These are phyloP conservation scores for Dermolepida albohirtum DNA, from an alignment of 2,888 invertebrate species.

Conservation along the genomic window DNA sequence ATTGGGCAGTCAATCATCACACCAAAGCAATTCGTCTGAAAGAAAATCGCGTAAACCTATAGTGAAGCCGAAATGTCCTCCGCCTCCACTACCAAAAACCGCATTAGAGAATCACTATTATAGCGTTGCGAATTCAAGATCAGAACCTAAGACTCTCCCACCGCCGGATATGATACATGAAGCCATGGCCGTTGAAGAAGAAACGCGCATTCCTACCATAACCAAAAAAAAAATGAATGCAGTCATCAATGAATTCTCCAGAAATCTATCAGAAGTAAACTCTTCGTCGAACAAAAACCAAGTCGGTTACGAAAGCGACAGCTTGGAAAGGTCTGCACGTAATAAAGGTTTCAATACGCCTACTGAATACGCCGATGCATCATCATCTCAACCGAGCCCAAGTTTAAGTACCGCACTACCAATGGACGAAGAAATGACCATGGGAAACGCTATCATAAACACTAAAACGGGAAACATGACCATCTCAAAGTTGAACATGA, in stretches of 20 bases:
- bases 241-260: slow-evolving; percentile 66
- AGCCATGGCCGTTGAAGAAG: slow-evolving; percentile 70
- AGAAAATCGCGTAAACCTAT: slow-evolving; percentile 43
- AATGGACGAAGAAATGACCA: slow-evolving; percentile 83
- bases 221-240: slow-evolving; percentile 73
- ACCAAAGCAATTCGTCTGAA: slow-evolving; percentile 2
- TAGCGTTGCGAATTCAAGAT: slow-evolving; percentile 16
- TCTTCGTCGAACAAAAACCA: slow-evolving; percentile 5
- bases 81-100: slow-evolving; percentile 64
- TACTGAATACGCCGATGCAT: slow-evolving; percentile 73
- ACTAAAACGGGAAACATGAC: slow-evolving; percentile 70
- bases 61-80: slow-evolving; percentile 58
- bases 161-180: slow-evolving; percentile 76
- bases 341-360: slow-evolving; percentile 70
- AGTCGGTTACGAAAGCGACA: slow-evolving; percentile 78
- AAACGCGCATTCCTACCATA: slow-evolving; percentile 66
- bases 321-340: slow-evolving; percentile 73
- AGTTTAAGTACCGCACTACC: slow-evolving; percentile 80
- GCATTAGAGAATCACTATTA: slow-evolving; percentile 41
- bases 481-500: slow-evolving; percentile 62
- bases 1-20: neutral
- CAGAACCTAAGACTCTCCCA: slow-evolving; percentile 49
- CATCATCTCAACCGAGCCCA: slow-evolving; percentile 79
- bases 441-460: slow-evolving; percentile 81
- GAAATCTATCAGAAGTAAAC: slow-evolving; percentile 44